Conservation (phyloP, 2,888 invertebrate genomes). For the Notodonta dromedarius region DNA sequence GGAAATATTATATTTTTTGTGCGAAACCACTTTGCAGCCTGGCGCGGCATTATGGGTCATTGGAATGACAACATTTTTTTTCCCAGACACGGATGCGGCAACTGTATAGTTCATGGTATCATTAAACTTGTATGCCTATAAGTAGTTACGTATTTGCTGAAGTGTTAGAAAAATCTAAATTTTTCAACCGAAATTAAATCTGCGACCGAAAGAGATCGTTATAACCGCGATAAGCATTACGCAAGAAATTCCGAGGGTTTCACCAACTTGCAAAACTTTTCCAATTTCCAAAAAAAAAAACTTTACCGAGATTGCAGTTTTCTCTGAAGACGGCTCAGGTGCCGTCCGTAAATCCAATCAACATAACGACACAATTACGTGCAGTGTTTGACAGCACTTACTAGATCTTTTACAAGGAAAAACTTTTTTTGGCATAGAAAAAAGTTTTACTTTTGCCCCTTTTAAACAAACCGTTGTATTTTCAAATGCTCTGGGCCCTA, state of each 20-base stretch:
- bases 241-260: slow-evolving; percentile 27
- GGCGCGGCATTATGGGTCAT: slow-evolving; percentile 4
- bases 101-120: not conserved
- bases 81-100: not conserved
- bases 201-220: slow-evolving; percentile 28
- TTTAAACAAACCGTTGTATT: too few relatives aligned
- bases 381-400: too few relatives aligned
- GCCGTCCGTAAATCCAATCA: slow-evolving; percentile 11
- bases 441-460: too few relatives aligned
- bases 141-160: not conserved
- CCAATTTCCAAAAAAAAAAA: slow-evolving; percentile 47
- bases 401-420: too few relatives aligned
- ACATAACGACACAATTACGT: not conserved
- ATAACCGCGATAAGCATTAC: slow-evolving; percentile 42
- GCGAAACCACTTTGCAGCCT: slow-evolving; percentile 15
- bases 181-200: not conserved
- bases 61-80: slow-evolving; percentile 1
- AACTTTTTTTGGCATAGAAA: too few relatives aligned
- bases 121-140: slow-evolving; percentile 22
- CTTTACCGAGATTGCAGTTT: slow-evolving; percentile 25
- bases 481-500: too few relatives aligned
- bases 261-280: slow-evolving; percentile 54
- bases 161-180: not conserved
- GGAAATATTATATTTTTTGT: slow-evolving; percentile 24
- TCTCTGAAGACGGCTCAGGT: slow-evolving; percentile 12